Evolutionary conservation across 2,888 invertebrate species (phyloP), one percentile per base, ranked within the genome.

Genomic region (Cheilosia soror): DNA sequence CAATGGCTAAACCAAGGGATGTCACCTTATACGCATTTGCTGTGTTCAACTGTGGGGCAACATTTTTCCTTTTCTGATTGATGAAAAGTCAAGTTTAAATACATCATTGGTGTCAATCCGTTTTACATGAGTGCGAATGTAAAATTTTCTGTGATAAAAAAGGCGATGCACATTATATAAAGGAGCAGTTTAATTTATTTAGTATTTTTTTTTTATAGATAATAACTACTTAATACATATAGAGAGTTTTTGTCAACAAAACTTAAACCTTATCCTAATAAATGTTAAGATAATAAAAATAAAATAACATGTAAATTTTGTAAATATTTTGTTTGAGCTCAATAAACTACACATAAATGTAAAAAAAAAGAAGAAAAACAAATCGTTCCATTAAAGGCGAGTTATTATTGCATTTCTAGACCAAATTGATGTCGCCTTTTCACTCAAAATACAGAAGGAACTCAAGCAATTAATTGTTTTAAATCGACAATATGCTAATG

Each of bases 71-170:
- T 51, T 37, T 49, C 49, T 13, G 20, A 4, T 40, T 53, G 11
- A 27, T 66, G 40, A n/a, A 62, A 68, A 53, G 44, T 57, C 68
- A 53, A 42, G 51, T 66, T 20, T 40, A 27, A 40, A n/a, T 7
- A 20, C 51, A 25, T 20, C 66, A 42, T 33, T 57, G 57, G 25
- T 55, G 68, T 31, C 33, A 49, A 49, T 40, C 58, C 33, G 37
- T 63, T 65, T 57, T 65, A 73, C 63, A 55, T 55, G 15, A 25
- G 55, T 15, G 55, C 73, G 63, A 33, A 73, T 65, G 73, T 73
- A 65, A 57, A 65, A 44, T 40, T 65, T 66, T 75, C 75, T 75
- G 75, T 75, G 75, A 75, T 75, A 75, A 75, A 57, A 63, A 65
- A 75, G 57, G 75, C 49, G 75, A 55, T 65, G 63, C 37, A 66